Base-by-base conservation (phyloP, 2,113 vertebrate genomes). In the Sinosuthora webbiana region DNA sequence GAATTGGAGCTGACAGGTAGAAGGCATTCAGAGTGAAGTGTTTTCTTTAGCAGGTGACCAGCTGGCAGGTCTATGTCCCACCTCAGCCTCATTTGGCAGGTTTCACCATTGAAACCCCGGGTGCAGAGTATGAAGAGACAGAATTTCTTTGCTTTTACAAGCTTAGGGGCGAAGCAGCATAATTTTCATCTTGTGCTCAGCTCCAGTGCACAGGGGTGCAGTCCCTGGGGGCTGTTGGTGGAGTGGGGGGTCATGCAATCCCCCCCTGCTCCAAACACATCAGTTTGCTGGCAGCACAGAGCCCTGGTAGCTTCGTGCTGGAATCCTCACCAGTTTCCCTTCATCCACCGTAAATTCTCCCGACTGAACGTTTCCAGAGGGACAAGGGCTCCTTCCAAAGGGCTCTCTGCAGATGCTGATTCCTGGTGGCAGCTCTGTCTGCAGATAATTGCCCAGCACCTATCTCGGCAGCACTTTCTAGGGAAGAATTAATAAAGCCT, bases 401-500 rank as follows among this genome's bases (percentile, higher is more conserved):
- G 37, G 47, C 73, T 77, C 31, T 64, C 16, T 83, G 87, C 68
- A 52, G 88, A 57, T n/a, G 55, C 39, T 94, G 70, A 65, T 83
- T 89, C 84, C 73, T 27, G 31, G 57, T 65, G 89, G 59, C 95
- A 84, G 81, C 65, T 73, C 27, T n/a, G 69, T 52, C 81, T 69
- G 69, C 50, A 45, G 73, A 53, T 81, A 91, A 93, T 82, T 91
- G 79, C 85, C 62, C 60, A 22, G 87, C 69, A n/a, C 79, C 44
- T 89, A 8, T 44, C 90, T 42, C 78, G 77, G 93, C 94, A 84
- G 85, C 82, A 9, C 69, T 50, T 86, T 55, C 83, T 76, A 71
- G 76, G 45, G 56, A 62, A 28, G 89, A 90, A 92, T 87, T 78
- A 94, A 78, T 87, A 82, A 78, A 91, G 21, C 71, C 92, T 86